Evolutionary conservation across 2,113 vertebrate genomes (phyloP).

Genomic region (Coptodon rendalli): DNA sequence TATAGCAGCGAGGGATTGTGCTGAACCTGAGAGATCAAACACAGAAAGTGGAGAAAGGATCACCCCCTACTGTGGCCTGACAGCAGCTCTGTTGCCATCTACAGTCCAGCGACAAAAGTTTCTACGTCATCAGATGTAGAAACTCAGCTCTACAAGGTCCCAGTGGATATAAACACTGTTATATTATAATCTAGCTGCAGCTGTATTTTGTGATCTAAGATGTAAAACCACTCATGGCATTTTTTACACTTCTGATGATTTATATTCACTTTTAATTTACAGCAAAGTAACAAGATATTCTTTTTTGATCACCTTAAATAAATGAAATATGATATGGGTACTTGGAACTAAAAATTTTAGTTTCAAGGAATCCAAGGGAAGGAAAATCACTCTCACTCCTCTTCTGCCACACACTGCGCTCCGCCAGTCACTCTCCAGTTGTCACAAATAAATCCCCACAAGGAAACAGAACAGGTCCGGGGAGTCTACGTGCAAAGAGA

Average conservation of each 20-base stretch:
- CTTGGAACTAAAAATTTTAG: fast-evolving
- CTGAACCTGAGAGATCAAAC: not conserved
- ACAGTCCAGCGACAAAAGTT: not conserved
- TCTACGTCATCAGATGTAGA: not conserved
- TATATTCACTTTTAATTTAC: not conserved
- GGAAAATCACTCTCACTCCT: not conserved
- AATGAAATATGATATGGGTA: not conserved
- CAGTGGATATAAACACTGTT: not conserved
- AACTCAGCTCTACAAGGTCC: not conserved
- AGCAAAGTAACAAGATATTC: not conserved
- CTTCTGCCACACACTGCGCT: not conserved
- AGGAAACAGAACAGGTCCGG: not conserved
- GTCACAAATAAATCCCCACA: not conserved
- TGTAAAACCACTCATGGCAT: not conserved
- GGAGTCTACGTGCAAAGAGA: not conserved
- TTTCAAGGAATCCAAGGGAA: not conserved
- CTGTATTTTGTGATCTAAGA: not conserved
- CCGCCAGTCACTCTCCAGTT: not conserved
- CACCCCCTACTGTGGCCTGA: not conserved
- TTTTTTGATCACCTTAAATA: not conserved
- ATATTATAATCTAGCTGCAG: not conserved
- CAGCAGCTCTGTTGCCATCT: too few species aligned
- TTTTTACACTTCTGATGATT: not conserved
- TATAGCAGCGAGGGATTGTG: too few species aligned
- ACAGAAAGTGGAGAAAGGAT: not conserved